Evolutionary conservation across 2,113 vertebrate genomes (phyloP).

Genomic region (Vanacampus margaritifer): DNA sequence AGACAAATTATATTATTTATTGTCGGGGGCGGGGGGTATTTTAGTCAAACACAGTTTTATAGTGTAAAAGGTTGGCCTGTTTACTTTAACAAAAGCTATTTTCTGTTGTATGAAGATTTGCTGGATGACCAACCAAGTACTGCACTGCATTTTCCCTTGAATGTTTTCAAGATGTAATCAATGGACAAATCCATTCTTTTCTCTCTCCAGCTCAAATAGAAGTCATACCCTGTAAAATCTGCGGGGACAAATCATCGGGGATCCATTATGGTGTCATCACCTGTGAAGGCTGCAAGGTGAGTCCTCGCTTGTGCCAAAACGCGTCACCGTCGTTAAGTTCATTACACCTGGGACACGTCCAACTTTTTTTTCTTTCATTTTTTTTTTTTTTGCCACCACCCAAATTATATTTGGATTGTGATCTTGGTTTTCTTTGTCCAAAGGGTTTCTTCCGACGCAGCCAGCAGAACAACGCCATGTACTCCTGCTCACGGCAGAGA

Average conservation of each 20-base stretch:
- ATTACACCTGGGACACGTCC: neutral
- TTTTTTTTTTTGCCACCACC: neutral
- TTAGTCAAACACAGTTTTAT: too few species aligned
- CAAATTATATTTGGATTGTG: neutral
- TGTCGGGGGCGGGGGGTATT: too few species aligned
- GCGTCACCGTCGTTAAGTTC: neutral
- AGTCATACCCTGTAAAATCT: slow-evolving; percentile 92
- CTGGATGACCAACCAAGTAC: too few species aligned
- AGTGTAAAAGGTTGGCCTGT: too few species aligned
- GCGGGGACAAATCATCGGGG: slow-evolving; percentile 90
- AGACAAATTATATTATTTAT: too few species aligned
- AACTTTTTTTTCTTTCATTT: neutral
- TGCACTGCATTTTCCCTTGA: too few species aligned
- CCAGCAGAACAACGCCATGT: slow-evolving; percentile 90
- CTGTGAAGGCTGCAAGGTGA: slow-evolving; percentile 80
- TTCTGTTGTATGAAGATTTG: too few species aligned
- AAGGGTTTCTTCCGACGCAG: slow-evolving; percentile 89
- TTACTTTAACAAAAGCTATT: too few species aligned
- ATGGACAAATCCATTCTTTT: neutral
- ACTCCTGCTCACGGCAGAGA: slow-evolving; percentile 89
- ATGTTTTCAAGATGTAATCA: too few species aligned
- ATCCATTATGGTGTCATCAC: slow-evolving; percentile 93
- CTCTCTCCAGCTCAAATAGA: slow-evolving; percentile 84
- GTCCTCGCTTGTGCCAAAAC: slow-evolving; percentile 2
- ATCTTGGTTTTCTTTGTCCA: neutral